Conservation (phyloP, 2,797 vertebrate genomes). For the Sebastiscus tertius region DNA sequence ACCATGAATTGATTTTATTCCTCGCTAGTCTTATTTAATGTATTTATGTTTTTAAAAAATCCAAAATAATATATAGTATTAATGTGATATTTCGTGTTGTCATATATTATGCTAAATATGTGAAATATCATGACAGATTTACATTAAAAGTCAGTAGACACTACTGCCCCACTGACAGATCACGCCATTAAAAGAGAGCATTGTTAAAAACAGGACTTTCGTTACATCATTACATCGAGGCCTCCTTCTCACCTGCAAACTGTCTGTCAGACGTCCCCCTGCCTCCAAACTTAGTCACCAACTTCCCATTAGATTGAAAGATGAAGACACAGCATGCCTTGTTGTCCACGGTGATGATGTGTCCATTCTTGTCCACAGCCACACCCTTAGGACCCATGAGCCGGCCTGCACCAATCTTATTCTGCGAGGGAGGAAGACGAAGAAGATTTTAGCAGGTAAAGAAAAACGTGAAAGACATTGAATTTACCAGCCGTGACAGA, state of each 20-base stretch:
- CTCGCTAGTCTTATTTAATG: neutral
- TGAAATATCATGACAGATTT: neutral
- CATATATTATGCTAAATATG: neutral
- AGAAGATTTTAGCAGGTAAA: neutral
- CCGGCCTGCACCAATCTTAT: constrained; percentile 92
- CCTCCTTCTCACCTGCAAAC: constrained; percentile 87
- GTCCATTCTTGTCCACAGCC: constrained; percentile 93
- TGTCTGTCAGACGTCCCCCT: constrained; percentile 92
- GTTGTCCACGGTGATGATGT: constrained; percentile 98
- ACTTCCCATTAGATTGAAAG: constrained; percentile 96
- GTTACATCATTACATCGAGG: neutral
- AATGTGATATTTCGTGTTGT: neutral
- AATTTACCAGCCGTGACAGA: neutral
- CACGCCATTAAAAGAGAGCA: neutral
- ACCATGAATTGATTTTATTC: neutral
- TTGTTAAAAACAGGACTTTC: neutral
- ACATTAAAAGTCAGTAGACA: neutral
- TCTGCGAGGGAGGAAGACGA: constrained; percentile 74
- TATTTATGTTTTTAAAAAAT: neutral
- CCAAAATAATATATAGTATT: neutral
- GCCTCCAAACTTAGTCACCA: constrained; percentile 93
- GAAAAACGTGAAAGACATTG: neutral
- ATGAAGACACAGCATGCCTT: constrained; percentile 98
- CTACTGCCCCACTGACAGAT: neutral
- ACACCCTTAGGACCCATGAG: constrained; percentile 97